These are phyloP conservation scores for Nebria salina DNA, from an alignment of 2,888 invertebrate species.

Conservation along the genomic window DNA sequence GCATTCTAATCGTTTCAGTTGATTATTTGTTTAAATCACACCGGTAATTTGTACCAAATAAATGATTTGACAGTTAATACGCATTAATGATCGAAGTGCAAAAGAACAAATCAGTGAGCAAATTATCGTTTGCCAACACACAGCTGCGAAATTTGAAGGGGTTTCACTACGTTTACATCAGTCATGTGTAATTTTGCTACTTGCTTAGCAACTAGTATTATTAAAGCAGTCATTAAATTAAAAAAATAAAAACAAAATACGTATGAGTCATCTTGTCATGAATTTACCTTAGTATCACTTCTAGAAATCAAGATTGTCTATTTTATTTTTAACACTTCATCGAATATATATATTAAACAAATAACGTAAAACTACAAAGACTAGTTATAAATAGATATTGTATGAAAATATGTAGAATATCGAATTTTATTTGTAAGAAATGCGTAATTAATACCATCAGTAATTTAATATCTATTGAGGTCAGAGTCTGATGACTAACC, in stretches of 20 bases:
- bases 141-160: constrained; percentile 28
- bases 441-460: not conserved
- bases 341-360: not conserved
- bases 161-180: constrained; percentile 11
- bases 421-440: not conserved
- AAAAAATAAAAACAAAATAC: not conserved
- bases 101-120: constrained; percentile 24
- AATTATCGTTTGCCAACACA: constrained; percentile 31
- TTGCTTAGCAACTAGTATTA: not conserved
- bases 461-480: not conserved
- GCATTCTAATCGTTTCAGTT: constrained; percentile 12
- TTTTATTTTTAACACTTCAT: not conserved
- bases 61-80: constrained; percentile 6
- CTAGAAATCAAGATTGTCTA: not conserved
- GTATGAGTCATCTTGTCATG: not conserved
- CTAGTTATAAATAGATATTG: no score
- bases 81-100: not conserved
- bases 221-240: not conserved
- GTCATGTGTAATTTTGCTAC: not conserved
- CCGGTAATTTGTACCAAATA: not conserved
- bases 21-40: not conserved
- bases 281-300: not conserved
- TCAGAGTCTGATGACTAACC: not conserved
- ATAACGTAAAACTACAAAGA: not conserved
- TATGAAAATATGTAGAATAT: not conserved